Conservation (phyloP, 2,888 invertebrate genomes). For the Lapara coniferarum region DNA sequence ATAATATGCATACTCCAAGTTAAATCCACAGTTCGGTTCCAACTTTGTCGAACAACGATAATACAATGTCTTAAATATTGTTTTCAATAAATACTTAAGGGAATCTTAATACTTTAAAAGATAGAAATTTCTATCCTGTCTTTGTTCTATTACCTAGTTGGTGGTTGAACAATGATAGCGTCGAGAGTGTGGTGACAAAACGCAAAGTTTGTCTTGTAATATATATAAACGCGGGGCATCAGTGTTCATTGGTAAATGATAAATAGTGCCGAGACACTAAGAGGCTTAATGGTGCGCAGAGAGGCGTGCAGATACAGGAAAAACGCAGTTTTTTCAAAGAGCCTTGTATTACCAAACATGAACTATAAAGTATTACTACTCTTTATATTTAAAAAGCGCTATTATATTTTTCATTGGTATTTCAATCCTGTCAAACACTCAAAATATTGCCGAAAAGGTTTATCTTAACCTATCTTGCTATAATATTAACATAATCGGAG, state of each 20-base stretch:
- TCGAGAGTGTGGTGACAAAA: background rate
- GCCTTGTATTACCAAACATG: background rate
- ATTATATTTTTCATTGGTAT: too few species aligned
- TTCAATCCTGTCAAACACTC: too few species aligned
- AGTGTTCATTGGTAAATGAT: constrained; percentile 44
- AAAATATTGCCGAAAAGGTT: too few species aligned
- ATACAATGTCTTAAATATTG: too few species aligned
- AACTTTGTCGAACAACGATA: too few species aligned
- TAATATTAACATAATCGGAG: too few species aligned
- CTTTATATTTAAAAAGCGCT: too few species aligned
- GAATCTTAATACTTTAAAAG: background rate
- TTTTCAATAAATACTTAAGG: too few species aligned
- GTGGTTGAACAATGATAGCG: background rate
- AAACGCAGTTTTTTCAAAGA: constrained; percentile 26
- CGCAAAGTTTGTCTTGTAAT: background rate
- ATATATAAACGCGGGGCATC: constrained; percentile 12
- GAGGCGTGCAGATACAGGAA: constrained; percentile 38
- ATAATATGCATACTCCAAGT: too few species aligned
- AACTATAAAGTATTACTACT: background rate
- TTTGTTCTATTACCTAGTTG: background rate
- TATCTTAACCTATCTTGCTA: too few species aligned
- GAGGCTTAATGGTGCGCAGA: constrained; percentile 50
- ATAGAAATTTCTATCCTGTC: background rate
- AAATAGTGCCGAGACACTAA: constrained; percentile 51
- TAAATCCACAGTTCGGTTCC: too few species aligned